Evolutionary conservation across 2,888 invertebrate species (phyloP).

Genomic region (Himalopsyche anomala): DNA sequence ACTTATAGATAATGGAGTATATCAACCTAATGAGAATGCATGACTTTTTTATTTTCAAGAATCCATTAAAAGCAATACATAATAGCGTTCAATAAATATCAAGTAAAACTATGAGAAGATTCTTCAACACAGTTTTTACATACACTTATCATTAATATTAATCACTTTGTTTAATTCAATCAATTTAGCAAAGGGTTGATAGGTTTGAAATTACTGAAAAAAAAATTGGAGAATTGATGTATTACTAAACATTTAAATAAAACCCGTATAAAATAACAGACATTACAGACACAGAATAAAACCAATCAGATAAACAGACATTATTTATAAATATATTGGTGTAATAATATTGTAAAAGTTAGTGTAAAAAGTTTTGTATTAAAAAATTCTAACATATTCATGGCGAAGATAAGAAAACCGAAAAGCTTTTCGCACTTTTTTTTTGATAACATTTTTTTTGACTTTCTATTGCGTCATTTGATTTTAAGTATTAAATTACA

Average conservation of each 20-base stretch:
- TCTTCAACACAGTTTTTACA: neutral
- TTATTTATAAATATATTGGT: neutral
- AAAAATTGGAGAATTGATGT: neutral
- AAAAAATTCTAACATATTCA: no score
- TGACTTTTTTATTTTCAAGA: conserved; percentile 4
- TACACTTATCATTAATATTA: neutral
- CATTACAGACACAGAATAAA: no score
- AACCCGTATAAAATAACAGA: neutral
- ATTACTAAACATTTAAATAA: conserved; percentile 5
- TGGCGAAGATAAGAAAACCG: no score
- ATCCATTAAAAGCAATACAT: conserved; percentile 6
- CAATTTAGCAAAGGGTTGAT: neutral
- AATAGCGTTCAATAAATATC: conserved; percentile 1
- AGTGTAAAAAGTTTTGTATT: no score
- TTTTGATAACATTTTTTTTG: no score
- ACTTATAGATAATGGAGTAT: no score
- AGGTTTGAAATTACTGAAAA: neutral
- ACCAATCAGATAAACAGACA: neutral
- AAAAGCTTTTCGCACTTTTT: no score
- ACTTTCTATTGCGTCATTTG: no score
- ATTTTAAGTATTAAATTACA: no score
- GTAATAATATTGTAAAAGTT: neutral
- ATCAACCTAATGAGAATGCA: neutral
- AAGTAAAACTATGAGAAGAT: conserved; percentile 1
- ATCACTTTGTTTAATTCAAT: conserved; percentile 14